Percentiles rank a stretch among this genome's conserved stretches.
phyloP scores from a whole-genome alignment of 2,797 vertebrate genomes.

The Glyptemys insculpta region DNA sequence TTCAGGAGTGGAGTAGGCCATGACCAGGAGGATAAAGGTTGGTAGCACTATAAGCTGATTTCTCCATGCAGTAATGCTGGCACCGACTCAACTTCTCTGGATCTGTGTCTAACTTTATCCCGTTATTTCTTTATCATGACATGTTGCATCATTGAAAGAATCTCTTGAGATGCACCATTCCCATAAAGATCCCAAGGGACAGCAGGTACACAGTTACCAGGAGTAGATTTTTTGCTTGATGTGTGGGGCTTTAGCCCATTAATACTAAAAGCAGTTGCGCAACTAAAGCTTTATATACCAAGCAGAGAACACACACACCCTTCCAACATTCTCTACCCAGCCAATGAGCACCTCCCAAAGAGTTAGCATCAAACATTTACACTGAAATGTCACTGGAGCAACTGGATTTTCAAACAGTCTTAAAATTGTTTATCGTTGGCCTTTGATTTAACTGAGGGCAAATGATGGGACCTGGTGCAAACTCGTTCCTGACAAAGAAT shows the following conservation, averaged over 20 bases:
- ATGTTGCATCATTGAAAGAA: fast-evolving
- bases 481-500: not conserved
- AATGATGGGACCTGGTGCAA: not conserved
- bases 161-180: not conserved
- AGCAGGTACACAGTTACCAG: constrained; percentile 19
- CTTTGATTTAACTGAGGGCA: not conserved
- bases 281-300: not conserved
- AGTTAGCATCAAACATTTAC: not conserved
- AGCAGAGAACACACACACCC: not conserved
- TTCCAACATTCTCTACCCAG: fast-evolving
- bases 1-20: constrained; percentile 57
- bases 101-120: not conserved
- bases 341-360: not conserved
- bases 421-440: not conserved
- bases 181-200: not conserved
- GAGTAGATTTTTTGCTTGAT: constrained; percentile 14
- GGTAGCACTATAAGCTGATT: constrained; percentile 12
- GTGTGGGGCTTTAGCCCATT: not conserved
- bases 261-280: not conserved
- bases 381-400: not conserved
- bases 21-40: constrained; percentile 65
- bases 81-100: constrained; percentile 43
- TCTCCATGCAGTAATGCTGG: constrained; percentile 2
- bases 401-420: not conserved
- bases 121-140: constrained; percentile 50